Conservation (phyloP, 1,140 invertebrate genomes). For the Centruroides sculpturatus region DNA sequence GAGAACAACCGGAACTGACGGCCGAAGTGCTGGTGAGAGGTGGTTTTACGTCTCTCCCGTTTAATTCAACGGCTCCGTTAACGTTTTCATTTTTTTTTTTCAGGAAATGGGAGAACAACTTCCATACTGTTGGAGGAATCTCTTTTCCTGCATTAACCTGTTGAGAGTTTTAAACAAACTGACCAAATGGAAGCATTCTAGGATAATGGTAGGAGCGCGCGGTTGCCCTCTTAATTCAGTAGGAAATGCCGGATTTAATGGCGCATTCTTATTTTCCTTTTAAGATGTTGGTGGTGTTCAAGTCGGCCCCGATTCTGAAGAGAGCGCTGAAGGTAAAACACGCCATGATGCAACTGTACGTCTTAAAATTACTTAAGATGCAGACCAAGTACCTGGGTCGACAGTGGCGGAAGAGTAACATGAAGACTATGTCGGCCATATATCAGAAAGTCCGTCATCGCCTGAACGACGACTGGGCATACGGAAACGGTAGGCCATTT, state of each 20-base stretch:
- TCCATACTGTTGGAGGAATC: conserved; percentile 89
- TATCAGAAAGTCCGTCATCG: conserved; percentile 81
- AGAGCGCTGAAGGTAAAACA: conserved; percentile 86
- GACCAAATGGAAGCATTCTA: conserved; percentile 98
- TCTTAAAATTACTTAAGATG: conserved; percentile 96
- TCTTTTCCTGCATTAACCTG: conserved; percentile 96
- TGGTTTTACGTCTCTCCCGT: background rate
- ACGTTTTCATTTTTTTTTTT: conserved; percentile 1
- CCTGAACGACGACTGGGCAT: conserved; percentile 99
- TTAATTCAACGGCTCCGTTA: conserved; percentile 10
- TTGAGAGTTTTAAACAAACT: conserved; percentile 94
- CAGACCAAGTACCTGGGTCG: conserved; percentile 97
- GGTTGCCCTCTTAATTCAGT: background rate
- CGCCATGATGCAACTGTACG: conserved; percentile 96
- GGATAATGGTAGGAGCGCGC: conserved; percentile 65
- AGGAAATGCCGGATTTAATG: background rate
- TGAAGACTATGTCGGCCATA: conserved; percentile 99
- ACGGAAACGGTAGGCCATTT: conserved; percentile 69
- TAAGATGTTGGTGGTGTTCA: conserved; percentile 96
- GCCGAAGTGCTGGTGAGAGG: conserved; percentile 58
- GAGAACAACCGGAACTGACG: conserved; percentile 86
- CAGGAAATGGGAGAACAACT: conserved; percentile 70
- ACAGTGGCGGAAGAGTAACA: conserved; percentile 98
- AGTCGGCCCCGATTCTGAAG: conserved; percentile 96
- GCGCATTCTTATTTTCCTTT: conserved; percentile 12